Conservation (phyloP, 2,113 vertebrate genomes). For the Actenoides lindsayi region DNA sequence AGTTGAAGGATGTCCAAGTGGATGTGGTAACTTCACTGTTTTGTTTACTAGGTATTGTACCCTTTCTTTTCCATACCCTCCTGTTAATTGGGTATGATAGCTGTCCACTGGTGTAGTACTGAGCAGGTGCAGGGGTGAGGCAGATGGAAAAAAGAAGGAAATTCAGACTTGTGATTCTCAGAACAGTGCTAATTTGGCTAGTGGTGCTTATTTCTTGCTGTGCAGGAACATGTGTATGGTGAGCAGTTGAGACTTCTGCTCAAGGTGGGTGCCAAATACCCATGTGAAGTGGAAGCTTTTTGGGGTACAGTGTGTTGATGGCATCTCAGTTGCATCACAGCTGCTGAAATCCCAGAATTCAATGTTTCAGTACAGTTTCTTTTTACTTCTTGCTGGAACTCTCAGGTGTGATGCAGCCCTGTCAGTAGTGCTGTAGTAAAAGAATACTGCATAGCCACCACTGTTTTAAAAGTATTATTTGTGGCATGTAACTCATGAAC, state of each 20-base stretch:
- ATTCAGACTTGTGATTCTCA: background rate
- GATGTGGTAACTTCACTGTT: background rate
- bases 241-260: background rate
- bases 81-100: background rate
- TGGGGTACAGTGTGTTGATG: background rate
- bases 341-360: background rate
- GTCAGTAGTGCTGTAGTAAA: background rate
- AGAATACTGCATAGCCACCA: background rate
- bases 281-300: background rate
- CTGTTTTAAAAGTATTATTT: background rate
- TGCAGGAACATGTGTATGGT: background rate
- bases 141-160: constrained; percentile 3
- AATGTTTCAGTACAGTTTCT: background rate
- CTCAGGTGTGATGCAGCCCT: background rate
- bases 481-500: background rate
- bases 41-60: background rate
- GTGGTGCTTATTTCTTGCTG: background rate
- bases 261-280: background rate
- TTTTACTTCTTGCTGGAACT: background rate
- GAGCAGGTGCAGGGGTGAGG: background rate
- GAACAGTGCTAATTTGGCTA: background rate
- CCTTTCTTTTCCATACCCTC: background rate
- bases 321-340: background rate
- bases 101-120: background rate
- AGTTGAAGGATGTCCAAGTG: background rate